phyloP scores from a whole-genome alignment of 2,888 invertebrate genomes.

The Pammene fasciana region DNA sequence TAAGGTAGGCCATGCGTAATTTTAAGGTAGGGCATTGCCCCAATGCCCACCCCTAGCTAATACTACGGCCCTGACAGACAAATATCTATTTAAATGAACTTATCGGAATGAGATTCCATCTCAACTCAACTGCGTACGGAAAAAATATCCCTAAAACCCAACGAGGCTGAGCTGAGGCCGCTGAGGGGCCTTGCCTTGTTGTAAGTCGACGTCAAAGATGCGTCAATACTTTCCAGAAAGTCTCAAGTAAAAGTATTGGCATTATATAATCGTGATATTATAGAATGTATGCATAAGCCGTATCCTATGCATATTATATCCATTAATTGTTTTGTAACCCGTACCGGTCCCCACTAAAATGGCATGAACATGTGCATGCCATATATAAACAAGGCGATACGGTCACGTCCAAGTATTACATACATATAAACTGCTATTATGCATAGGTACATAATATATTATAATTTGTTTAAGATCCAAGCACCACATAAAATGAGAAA shows the following conservation, averaged over 20 bases:
- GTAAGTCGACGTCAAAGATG: too few relatives aligned
- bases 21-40: too few relatives aligned
- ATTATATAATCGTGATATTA: constrained; percentile 15
- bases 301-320: neutral
- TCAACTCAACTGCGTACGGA: too few relatives aligned
- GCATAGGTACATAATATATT: neutral
- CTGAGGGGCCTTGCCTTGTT: too few relatives aligned
- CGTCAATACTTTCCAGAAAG: neutral
- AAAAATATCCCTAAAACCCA: too few relatives aligned
- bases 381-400: constrained; percentile 19
- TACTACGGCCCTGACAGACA: too few relatives aligned
- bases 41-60: too few relatives aligned
- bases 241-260: neutral
- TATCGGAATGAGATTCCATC: too few relatives aligned
- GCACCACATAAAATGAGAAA: neutral
- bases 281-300: constrained; percentile 22
- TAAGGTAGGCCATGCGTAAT: too few relatives aligned
- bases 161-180: too few relatives aligned
- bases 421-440: constrained; percentile 11
- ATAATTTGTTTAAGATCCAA: constrained; percentile 1
- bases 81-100: too few relatives aligned
- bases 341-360: constrained; percentile 3
- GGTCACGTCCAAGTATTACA: constrained; percentile 13
- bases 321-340: constrained; percentile 25
- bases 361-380: too few relatives aligned